A percentile compares a stretch with the other conserved stretches of the same genome.
Conservation (phyloP, 2,113 vertebrate species). For the Triplophysa siluroides region DNA sequence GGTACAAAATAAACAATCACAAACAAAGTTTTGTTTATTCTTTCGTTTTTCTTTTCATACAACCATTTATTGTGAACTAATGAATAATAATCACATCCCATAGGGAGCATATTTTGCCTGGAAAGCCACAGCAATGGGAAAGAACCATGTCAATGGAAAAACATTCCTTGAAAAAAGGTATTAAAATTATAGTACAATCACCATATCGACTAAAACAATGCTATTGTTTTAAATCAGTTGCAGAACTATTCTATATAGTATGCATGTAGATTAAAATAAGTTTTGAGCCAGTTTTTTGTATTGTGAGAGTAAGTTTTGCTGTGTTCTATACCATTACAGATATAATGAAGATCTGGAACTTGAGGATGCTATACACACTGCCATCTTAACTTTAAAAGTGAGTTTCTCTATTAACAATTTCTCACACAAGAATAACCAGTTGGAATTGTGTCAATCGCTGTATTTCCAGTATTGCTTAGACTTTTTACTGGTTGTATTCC, state of each 20-base stretch:
- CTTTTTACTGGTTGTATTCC: slow-evolving; percentile 36
- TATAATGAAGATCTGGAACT: slow-evolving; percentile 98
- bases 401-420: not conserved
- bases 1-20: slow-evolving; percentile 66
- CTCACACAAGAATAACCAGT: too few species aligned
- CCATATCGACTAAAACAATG: not conserved
- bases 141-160: slow-evolving; percentile 98
- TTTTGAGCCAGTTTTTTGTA: too few species aligned
- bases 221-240: not conserved
- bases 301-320: not conserved
- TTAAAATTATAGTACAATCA: not conserved
- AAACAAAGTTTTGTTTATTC: not conserved
- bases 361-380: slow-evolving; percentile 98
- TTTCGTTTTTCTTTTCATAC: not conserved
- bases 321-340: slow-evolving; percentile 67
- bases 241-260: not conserved
- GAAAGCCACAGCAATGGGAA: slow-evolving; percentile 99
- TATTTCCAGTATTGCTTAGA: not conserved
- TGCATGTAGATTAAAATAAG: not conserved
- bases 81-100: not conserved
- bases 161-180: slow-evolving; percentile 99
- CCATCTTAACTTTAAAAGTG: slow-evolving; percentile 97
- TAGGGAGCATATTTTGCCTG: slow-evolving; percentile 99
- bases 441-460: too few species aligned
- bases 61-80: not conserved